Evolutionary conservation across 2,888 invertebrate genomes (phyloP).

Genomic region (Callyntrura guangdongensis): DNA sequence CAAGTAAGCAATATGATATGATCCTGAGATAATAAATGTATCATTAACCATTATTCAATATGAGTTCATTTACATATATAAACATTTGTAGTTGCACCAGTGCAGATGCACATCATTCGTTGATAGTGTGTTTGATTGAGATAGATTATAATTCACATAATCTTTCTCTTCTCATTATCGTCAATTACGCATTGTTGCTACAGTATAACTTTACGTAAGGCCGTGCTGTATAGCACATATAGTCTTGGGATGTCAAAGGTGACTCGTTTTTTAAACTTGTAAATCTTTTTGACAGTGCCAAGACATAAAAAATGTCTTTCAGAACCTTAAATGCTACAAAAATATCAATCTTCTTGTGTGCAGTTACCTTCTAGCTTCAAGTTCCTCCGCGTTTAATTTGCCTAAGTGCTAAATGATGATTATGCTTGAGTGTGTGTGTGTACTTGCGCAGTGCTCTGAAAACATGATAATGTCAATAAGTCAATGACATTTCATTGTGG

Average conservation of each 20-base stretch:
- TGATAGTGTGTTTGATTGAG: no score
- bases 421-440: not conserved
- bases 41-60: no score
- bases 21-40: no score
- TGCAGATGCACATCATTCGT: no score
- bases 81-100: not conserved
- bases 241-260: constrained; percentile 14
- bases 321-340: not conserved
- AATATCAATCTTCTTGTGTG: not conserved
- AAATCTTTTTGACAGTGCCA: not conserved
- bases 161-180: not conserved
- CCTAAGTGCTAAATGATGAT: not conserved
- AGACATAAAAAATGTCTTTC: not conserved
- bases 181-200: not conserved
- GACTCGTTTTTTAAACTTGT: constrained; percentile 15
- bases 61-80: not conserved
- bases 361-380: not conserved
- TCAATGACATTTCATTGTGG: constrained; percentile 27
- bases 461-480: constrained; percentile 16
- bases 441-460: not conserved
- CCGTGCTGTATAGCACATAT: constrained; percentile 1
- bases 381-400: not conserved
- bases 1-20: no score
- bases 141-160: not conserved
- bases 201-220: not conserved